Evolutionary conservation across 2,888 invertebrate species (phyloP), one percentile per base, ranked within the genome.

Genomic region (Watsonalla cultraria): DNA sequence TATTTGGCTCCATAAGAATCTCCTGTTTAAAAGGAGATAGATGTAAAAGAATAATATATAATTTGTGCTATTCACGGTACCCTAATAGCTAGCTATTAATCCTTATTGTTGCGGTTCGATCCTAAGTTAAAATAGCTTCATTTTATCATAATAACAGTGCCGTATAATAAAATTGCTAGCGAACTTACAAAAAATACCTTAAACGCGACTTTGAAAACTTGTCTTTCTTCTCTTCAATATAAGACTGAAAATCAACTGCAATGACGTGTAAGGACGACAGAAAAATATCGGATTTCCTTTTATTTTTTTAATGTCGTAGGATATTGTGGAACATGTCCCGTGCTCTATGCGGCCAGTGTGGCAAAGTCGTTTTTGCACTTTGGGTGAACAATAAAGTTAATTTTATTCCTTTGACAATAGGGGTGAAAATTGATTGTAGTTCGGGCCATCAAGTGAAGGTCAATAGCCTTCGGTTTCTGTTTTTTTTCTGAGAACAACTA

Each of bases 81-180:
- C 59, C 55, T 37, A 55, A 42, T 42, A 24, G 11, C 42, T 2
- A 6, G 47, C 59, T 58, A 64, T 71, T 54, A 59, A 45, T 47
- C 60, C 58, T 70, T 65, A 79, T 76, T 79, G 74, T 78, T 78
- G 81, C 65, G 76, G 77, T 78, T 69, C 61, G 66, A 65, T 70
- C 71, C 61, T 58, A 45, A 65, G 71, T 76, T 68, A 74, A 79
- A 84, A 84, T 82, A 82, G 75, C 78, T 72, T 71, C 70, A 77
- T 78, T 70, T 68, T 60, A 63, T 67, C 68, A 66, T 78, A 75
- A 79, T 80, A 77, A 76, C 65, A 65, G 63, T 71, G 72, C 63
- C 66, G 65, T 61, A 74, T 78, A 80, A 84, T 84, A 85, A 82
- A 82, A 82, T 82, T 79, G 80, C 78, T 82, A 74, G 72, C 72